Conservation (phyloP, 2,797 vertebrate genomes). For the Sternotherus odoratus region DNA sequence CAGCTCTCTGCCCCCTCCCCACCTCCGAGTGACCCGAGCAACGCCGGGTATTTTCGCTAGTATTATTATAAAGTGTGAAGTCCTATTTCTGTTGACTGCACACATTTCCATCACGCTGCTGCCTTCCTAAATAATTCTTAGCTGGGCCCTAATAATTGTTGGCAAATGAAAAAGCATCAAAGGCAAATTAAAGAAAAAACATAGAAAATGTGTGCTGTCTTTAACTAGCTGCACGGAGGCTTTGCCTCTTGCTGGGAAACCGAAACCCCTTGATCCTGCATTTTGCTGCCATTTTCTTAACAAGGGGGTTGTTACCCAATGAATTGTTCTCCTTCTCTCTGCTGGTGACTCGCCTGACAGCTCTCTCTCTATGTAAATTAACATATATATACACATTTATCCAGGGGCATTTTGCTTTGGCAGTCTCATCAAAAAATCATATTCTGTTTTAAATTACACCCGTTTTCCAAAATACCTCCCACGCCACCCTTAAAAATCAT, state of each 20-base stretch:
- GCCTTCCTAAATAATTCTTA: neutral
- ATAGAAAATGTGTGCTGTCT: slow-evolving; percentile 59
- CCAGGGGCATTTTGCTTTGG: slow-evolving; percentile 74
- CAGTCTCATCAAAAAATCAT: slow-evolving; percentile 80
- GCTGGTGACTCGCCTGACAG: slow-evolving; percentile 73
- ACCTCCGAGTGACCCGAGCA: too few species aligned
- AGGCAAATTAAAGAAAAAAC: neutral
- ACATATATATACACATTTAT: slow-evolving; percentile 42
- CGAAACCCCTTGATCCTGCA: slow-evolving; percentile 60
- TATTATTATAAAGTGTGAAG: neutral
- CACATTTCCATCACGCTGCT: neutral
- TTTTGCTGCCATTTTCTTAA: slow-evolving; percentile 67
- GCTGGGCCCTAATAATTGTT: neutral
- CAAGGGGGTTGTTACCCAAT: slow-evolving; percentile 75
- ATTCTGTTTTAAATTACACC: slow-evolving; percentile 78
- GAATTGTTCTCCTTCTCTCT: slow-evolving; percentile 77
- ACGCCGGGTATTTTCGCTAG: too few species aligned
- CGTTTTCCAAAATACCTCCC: slow-evolving; percentile 72
- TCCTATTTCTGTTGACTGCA: neutral
- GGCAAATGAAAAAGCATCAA: slow-evolving; percentile 8
- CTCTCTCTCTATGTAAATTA: slow-evolving; percentile 81
- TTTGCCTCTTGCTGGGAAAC: slow-evolving; percentile 29
- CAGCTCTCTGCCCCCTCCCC: too few species aligned
- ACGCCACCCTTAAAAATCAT: slow-evolving; percentile 69
- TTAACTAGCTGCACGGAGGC: slow-evolving; percentile 63